Evolutionary conservation across 2,797 vertebrate species (phyloP).

Genomic region (Gallirallus australis): DNA sequence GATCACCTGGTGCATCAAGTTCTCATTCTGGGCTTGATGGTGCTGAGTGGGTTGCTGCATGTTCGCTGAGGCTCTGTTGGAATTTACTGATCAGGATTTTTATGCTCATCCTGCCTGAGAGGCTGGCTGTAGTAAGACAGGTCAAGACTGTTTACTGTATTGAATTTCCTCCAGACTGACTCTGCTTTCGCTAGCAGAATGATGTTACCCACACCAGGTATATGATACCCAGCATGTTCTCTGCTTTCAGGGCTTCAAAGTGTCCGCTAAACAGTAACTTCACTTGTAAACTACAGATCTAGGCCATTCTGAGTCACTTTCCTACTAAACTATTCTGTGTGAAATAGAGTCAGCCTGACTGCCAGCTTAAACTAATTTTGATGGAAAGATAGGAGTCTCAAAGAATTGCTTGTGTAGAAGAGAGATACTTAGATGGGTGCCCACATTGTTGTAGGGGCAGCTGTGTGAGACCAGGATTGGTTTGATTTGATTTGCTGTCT

Average conservation of each 20-base stretch:
- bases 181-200: not conserved
- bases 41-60: not conserved
- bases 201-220: not conserved
- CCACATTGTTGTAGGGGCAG: not conserved
- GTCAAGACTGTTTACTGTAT: not conserved
- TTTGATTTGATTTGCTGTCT: not conserved
- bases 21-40: not conserved
- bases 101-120: not conserved
- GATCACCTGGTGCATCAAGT: not conserved
- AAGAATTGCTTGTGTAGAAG: not conserved
- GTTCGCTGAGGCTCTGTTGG: not conserved
- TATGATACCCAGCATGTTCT: not conserved
- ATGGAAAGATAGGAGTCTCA: not conserved
- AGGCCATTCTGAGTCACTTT: not conserved
- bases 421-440: not conserved
- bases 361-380: not conserved
- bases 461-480: not conserved
- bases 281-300: not conserved
- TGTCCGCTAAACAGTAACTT: not conserved
- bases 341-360: not conserved
- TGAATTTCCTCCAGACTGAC: not conserved
- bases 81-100: not conserved
- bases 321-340: not conserved
- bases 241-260: not conserved
- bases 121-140: not conserved